phyloP scores from a whole-genome alignment of 23 tunicate genomes.

The Halocynthia roretzi region DNA sequence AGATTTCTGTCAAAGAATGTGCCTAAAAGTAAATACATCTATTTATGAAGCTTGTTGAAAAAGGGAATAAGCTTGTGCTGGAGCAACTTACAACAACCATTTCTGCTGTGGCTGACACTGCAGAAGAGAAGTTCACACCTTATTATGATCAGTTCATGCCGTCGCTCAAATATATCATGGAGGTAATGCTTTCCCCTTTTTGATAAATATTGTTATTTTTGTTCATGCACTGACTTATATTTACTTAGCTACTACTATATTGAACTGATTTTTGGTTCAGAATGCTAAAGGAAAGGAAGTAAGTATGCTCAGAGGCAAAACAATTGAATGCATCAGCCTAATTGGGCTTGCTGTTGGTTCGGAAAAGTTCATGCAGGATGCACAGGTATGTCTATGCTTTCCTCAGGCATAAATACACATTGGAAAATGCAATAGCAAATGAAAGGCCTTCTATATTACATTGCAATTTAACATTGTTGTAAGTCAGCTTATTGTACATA shows the following conservation, averaged over 20 bases:
- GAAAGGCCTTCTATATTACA: too few relatives aligned
- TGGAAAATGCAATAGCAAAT: neutral
- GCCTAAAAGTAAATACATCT: neutral
- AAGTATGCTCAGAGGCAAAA: conserved; percentile 89
- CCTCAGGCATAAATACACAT: neutral
- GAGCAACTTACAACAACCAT: conserved; percentile 97
- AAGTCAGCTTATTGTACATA: too few relatives aligned
- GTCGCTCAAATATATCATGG: conserved; percentile 64
- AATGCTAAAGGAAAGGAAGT: conserved; percentile 63
- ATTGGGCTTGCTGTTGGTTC: conserved; percentile 98
- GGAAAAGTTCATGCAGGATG: conserved; percentile 90
- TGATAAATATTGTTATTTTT: neutral
- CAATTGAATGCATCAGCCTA: conserved; percentile 96
- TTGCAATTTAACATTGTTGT: too few relatives aligned
- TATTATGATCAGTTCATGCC: conserved; percentile 91
- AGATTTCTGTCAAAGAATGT: neutral
- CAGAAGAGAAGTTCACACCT: conserved; percentile 64
- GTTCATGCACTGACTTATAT: neutral
- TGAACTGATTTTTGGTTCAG: conserved; percentile 17
- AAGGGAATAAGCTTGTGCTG: conserved; percentile 77
- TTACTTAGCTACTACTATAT: neutral
- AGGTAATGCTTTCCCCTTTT: conserved; percentile 30
- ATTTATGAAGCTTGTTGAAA: conserved; percentile 34
- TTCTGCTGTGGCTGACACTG: conserved; percentile 98
- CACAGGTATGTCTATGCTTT: conserved; percentile 44